These are phyloP conservation scores for Tokudaia tokunoshimensis DNA, from an alignment of 2,797 vertebrate genomes.

Conservation along the genomic window DNA sequence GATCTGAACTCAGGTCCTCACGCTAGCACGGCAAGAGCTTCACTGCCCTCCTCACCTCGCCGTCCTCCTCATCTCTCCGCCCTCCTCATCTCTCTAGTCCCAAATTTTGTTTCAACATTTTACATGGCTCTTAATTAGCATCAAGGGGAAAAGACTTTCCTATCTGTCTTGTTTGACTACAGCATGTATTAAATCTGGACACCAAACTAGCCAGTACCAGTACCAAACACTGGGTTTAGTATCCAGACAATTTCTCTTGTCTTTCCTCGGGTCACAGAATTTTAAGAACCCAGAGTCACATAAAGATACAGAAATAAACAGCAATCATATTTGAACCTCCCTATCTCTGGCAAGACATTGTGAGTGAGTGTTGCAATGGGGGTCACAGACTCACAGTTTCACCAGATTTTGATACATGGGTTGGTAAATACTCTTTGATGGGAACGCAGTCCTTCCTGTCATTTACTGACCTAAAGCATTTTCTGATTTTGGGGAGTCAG, in stretches of 20 bases:
- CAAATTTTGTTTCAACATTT: neutral
- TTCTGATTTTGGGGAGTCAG: neutral
- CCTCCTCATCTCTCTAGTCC: neutral
- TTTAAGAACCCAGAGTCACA: constrained; percentile 23
- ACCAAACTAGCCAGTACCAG: neutral
- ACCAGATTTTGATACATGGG: neutral
- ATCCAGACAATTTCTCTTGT: neutral
- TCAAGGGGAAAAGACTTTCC: neutral
- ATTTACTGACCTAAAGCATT: neutral
- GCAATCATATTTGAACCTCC: constrained; percentile 2
- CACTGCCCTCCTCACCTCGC: neutral
- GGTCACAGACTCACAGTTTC: neutral
- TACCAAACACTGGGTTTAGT: neutral
- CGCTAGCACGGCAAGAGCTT: too few relatives aligned
- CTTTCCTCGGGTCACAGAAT: neutral
- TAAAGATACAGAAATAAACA: neutral
- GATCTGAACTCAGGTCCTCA: neutral
- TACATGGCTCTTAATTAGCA: neutral
- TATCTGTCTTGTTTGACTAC: neutral
- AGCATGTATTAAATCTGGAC: neutral
- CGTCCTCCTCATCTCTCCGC: too few relatives aligned
- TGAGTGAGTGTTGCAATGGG: neutral
- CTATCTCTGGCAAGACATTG: neutral
- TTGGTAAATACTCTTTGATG: neutral
- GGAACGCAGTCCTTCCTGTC: neutral